These are phyloP conservation scores for Myotis daubentonii DNA, from an alignment of 2,797 vertebrate genomes.

Conservation along the genomic window DNA sequence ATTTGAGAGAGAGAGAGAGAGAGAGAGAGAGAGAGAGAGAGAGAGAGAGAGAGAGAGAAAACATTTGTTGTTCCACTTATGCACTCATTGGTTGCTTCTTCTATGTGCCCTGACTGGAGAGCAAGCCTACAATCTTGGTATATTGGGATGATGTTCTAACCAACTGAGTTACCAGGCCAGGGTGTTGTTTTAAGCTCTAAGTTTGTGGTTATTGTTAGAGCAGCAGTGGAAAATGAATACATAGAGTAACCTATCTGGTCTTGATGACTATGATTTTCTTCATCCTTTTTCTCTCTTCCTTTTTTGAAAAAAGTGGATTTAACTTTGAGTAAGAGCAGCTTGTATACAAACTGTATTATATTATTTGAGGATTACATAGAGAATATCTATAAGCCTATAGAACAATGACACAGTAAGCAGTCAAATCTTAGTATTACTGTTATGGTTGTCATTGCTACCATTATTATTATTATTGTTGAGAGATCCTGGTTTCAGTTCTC, in stretches of 20 bases:
- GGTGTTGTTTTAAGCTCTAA: not conserved
- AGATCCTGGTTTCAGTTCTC: not conserved
- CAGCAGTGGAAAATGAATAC: not conserved
- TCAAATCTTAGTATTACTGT: not conserved
- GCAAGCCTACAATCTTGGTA: too few relatives aligned
- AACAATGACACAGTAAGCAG: not conserved
- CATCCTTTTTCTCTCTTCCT: not conserved
- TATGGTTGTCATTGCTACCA: not conserved
- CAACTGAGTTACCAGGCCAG: too few relatives aligned
- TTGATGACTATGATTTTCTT: not conserved
- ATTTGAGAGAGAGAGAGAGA: too few relatives aligned
- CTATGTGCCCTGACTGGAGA: too few relatives aligned
- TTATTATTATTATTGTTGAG: not conserved
- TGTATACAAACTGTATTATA: not conserved
- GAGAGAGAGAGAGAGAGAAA: too few relatives aligned
- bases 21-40: too few relatives aligned
- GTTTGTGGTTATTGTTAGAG: not conserved
- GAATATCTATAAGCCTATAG: not conserved
- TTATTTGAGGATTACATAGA: not conserved
- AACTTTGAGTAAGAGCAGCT: not conserved
- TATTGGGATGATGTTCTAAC: too few relatives aligned
- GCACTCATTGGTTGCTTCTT: too few relatives aligned
- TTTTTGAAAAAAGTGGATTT: constrained; percentile 27
- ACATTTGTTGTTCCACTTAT: too few relatives aligned
- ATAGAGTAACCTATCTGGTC: not conserved